A percentile compares a stretch with the other conserved stretches of the same genome.
Conservation (phyloP, 1,140 invertebrate genomes). For the Zaprionus davidi region DNA sequence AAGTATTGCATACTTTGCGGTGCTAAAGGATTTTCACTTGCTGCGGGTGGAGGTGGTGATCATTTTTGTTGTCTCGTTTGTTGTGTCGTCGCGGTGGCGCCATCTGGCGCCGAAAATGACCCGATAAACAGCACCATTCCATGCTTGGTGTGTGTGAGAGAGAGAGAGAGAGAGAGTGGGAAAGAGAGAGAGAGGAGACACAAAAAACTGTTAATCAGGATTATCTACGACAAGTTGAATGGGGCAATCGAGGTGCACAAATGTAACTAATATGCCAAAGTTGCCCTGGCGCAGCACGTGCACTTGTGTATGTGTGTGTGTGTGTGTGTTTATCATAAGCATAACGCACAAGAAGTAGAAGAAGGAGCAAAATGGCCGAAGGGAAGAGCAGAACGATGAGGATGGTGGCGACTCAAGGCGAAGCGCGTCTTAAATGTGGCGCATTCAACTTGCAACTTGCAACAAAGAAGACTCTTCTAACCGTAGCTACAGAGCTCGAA, state of each 20-base stretch:
- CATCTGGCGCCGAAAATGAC: constrained; percentile 13
- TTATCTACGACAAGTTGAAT: constrained; percentile 40
- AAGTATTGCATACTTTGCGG: not conserved
- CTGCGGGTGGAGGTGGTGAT: not conserved
- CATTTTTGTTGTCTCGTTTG: not conserved
- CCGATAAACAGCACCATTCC: constrained; percentile 16
- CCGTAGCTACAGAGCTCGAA: constrained; percentile 39
- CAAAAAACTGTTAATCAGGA: constrained; percentile 42
- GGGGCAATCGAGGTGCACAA: constrained; percentile 23
- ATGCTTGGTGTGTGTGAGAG: too few species aligned
- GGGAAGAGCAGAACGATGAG: constrained; percentile 11
- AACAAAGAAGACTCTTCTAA: constrained; percentile 62
- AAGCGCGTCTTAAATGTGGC: constrained; percentile 62
- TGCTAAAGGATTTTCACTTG: not conserved
- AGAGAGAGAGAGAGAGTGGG: not conserved
- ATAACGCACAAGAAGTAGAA: constrained; percentile 23
- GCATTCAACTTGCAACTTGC: constrained; percentile 54
- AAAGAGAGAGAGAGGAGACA: not conserved
- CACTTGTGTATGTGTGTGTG: constrained; percentile 2
- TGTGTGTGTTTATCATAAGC: constrained; percentile 31
- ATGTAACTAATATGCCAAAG: constrained; percentile 39
- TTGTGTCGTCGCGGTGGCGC: not conserved
- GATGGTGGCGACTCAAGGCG: constrained; percentile 1
- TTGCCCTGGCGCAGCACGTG: not conserved
- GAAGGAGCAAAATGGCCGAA: constrained; percentile 25